Evolutionary conservation across 2,113 vertebrate genomes (phyloP), one percentile per base, ranked within the genome.

Genomic region (Eulacestoma nigropectus): DNA sequence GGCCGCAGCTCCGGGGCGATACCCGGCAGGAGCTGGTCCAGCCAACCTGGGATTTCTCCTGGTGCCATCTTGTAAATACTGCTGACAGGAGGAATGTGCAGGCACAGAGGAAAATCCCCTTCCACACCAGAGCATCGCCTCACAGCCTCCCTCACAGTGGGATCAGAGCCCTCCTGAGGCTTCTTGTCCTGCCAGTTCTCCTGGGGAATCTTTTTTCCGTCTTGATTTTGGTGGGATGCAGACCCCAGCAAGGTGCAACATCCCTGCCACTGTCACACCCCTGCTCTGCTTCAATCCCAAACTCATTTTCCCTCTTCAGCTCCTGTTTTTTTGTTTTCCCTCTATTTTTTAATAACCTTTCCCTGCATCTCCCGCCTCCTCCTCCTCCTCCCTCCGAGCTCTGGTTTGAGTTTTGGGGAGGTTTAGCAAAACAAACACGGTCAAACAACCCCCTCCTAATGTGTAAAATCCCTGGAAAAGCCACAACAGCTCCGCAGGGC

Each of bases 351-450:
- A 41, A 89, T 56, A 62, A 37, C 20, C 27, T 92, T 83, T 49
- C 90, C 63, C 75, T 60, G 67, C 63, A 92, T 84, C 56, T 65
- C 77, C 64, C 1, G 0, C 44, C 63, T 57, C 22, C 50, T 22
- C 22, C 50, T 22, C 22, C 47, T 65, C 22, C 50, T 68, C 60
- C 32, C 39, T 75, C 79, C 2, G 7, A 92, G 77, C 83, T 94
- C 44, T 92, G 76, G 84, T 92, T 95, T 52, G 92, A 85, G 64
- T 91, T 95, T 89, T 77, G 79, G 92, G 67, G 96, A 97, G 90
- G 65, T 96, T 97, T 95, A 96, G 62, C 95, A 98, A 97, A 97
- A 98, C 94, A 98, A 98, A 97, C 93, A 89, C 39, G 53, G 91
- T 79, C 91, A 92, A 96, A 97, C 89, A 94, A 94, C 87, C 93